Base-by-base conservation (phyloP, 2,113 vertebrate genomes). In the Psilopogon haemacephalus region DNA sequence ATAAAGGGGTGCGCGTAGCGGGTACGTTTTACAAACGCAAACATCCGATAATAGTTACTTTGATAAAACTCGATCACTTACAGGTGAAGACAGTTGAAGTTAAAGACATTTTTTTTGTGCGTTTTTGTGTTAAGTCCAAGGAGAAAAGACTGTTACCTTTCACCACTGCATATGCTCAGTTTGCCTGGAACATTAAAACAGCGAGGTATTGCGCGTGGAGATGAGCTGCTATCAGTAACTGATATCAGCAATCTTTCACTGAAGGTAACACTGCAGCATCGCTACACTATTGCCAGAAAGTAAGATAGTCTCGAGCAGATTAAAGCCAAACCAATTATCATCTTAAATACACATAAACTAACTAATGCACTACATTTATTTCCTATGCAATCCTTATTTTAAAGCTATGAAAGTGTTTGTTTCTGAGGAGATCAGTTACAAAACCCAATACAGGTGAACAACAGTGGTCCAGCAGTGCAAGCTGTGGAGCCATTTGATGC, bases 21-120 rank as follows among this genome's bases (percentile, higher is more conserved):
- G 0, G 21, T 46, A 7, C 10, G 1, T 14, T 19, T 21, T 7
- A 6, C 24, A 15, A 30, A 24, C 24, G 5, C 26, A 40, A 26
- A 24, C 40, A 72, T 37, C 32, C 9, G 3, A 0, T 40, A 24
- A 26, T 9, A 27, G n/a, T 6, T 50, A 40, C 0, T 20, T 11
- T 3, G 14, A 12, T 44, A 54, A 64, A 75, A 75, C 11, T 20
- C 32, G 9, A 7, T 69, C 11, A 8, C 20, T 23, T 30, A 15
- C 14, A 28, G 68, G 2, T 5, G n/a, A 12, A 68, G 13, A 28
- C 3, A 35, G 14, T 4, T 71, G 56, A 32, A 64, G 24, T 35
- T 14, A 32, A 9, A 27, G 18, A 5, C 3, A 30, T 24, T 63
- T 23, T 69, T 24, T 59, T 19, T 32, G 54, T 55, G 54, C 42